Conservation (phyloP, 2,113 vertebrate species). For the Murina feae region DNA sequence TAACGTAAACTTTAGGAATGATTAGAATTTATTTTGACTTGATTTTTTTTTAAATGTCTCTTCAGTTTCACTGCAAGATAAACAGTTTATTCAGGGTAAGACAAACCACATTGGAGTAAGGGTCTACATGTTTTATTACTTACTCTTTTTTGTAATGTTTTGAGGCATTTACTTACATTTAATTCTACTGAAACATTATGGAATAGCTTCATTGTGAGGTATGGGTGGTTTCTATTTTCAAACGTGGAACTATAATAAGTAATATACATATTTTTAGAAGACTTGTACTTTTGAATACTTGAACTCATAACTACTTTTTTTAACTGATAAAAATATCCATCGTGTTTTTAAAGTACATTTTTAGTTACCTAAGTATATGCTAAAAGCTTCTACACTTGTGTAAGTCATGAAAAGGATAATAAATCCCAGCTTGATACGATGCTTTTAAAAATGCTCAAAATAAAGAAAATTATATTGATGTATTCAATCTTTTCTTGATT, state of each 20-base stretch:
- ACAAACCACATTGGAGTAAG: not conserved
- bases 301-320: not conserved
- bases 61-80: not conserved
- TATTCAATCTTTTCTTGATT: not conserved
- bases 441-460: not conserved
- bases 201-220: not conserved
- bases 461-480: not conserved
- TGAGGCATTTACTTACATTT: not conserved
- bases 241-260: not conserved
- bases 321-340: not conserved
- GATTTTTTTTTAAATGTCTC: not conserved
- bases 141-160: not conserved
- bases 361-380: not conserved
- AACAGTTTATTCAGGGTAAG: not conserved
- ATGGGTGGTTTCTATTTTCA: not conserved
- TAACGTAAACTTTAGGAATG: not conserved
- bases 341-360: constrained; percentile 14
- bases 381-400: not conserved
- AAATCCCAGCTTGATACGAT: not conserved
- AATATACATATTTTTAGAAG: not conserved
- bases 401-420: not conserved
- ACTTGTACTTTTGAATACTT: not conserved
- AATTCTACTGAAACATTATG: not conserved
- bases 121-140: not conserved
- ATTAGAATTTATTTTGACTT: not conserved